A percentile compares a stretch with the other conserved stretches of the same genome.
These are phyloP conservation scores for Steinernema feltiae DNA, from an alignment of 1,140 invertebrate species.

Conservation along the genomic window DNA sequence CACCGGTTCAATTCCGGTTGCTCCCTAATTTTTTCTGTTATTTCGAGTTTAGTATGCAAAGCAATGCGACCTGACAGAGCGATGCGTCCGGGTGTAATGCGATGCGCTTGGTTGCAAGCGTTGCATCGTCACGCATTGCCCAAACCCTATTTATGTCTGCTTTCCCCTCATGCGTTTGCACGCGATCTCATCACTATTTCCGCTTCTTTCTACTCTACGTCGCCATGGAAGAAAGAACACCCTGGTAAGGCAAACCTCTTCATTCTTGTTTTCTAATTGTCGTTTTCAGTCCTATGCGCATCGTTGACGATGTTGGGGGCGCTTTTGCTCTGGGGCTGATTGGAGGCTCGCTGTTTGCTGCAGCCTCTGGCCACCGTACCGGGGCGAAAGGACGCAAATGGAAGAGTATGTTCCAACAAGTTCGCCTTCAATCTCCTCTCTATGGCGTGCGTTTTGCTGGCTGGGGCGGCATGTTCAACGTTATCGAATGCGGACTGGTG, in stretches of 20 bases:
- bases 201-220: not conserved
- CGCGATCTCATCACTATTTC: not conserved
- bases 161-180: too few relatives aligned
- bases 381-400: slow-evolving; percentile 66
- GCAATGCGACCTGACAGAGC: too few relatives aligned
- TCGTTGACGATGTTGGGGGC: slow-evolving; percentile 92
- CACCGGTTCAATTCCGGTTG: slow-evolving; percentile 63
- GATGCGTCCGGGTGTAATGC: too few relatives aligned
- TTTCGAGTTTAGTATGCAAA: too few relatives aligned
- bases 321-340: slow-evolving; percentile 97
- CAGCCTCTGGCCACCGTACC: slow-evolving; percentile 91
- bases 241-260: not conserved
- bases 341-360: slow-evolving; percentile 89
- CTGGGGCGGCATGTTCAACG: slow-evolving; percentile 81
- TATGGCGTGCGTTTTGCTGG: slow-evolving; percentile 59
- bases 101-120: too few relatives aligned
- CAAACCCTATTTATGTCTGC: too few relatives aligned
- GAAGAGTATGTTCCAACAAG: slow-evolving; percentile 23
- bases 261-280: not conserved
- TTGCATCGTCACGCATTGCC: too few relatives aligned
- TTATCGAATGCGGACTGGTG: slow-evolving; percentile 88
- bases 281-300: slow-evolving; percentile 75
- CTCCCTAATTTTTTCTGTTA: too few relatives aligned
- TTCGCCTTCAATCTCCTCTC: slow-evolving; percentile 42
- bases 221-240: not conserved